These are phyloP conservation scores for Tyto alba DNA, from an alignment of 2,113 vertebrate genomes.

Conservation along the genomic window DNA sequence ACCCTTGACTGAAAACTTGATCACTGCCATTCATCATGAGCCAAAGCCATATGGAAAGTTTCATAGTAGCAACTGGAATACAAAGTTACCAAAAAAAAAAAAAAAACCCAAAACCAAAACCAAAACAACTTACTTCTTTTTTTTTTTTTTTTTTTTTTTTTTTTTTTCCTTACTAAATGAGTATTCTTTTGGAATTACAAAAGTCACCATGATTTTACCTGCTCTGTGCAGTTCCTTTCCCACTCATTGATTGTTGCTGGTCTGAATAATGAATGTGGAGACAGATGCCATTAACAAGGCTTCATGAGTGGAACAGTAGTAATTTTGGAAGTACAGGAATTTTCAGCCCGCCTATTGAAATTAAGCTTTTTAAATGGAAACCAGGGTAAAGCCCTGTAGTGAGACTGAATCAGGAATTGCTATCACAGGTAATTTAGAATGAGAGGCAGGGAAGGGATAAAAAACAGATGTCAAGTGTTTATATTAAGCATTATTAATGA, in stretches of 20 bases:
- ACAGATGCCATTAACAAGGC: background rate
- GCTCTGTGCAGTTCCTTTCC: background rate
- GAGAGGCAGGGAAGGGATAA: background rate
- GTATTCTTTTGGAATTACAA: background rate
- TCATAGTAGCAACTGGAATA: background rate
- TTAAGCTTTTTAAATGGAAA: background rate
- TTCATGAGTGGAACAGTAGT: background rate
- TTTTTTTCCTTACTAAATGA: background rate
- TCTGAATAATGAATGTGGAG: background rate
- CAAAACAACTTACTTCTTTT: rapidly evolving
- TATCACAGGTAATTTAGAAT: background rate
- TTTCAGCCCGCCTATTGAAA: background rate
- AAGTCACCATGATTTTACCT: conserved; percentile 19
- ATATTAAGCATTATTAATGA: background rate
- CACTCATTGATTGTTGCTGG: background rate
- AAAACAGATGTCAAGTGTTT: background rate
- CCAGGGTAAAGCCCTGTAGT: background rate
- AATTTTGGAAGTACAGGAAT: background rate
- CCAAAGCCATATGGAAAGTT: background rate
- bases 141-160: too few relatives aligned
- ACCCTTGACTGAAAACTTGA: background rate
- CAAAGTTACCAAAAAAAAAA: background rate
- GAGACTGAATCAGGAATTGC: background rate
- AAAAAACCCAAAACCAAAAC: too few relatives aligned
- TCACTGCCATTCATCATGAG: background rate